Base-by-base conservation (phyloP, 1,140 invertebrate species). In the Macrobrachium nipponense region DNA sequence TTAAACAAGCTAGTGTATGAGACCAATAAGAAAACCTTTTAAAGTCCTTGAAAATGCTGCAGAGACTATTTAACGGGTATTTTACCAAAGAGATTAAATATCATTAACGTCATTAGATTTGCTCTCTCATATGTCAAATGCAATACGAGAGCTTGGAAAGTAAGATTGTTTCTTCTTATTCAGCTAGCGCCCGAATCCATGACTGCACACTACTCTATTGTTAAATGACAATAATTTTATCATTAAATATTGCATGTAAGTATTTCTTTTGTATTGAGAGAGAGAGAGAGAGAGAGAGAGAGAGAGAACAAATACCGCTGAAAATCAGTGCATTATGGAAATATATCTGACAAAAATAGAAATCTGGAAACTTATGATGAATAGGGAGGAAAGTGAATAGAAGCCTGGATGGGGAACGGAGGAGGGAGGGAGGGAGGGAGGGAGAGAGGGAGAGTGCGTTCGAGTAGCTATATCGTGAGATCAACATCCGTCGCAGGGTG, bases 371-470 rank as follows among this genome's bases (percentile, higher is more conserved):
- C 14, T 44, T 36, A 27, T 14, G 51, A 23, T 44, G 23, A 73
- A 51, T 44, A 18, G 51, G 70, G 51, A 18, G 27, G 15, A 59
- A 12, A 78, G 58, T 27, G 58, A 78, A 60, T 27, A 23, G 23
- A 60, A 51, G 58, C 18, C 20, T n/a, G 58, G 59, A 5, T 44
- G 70, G 51, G n/a, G n/a, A n/a, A n/a, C n/a, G n/a, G n/a, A n/a
- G n/a, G n/a, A n/a, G n/a, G n/a, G 70, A 72, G n/a, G 43, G 68
- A 20, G n/a, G 43, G 68, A 72, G 68, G 43, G 68, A 72, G 68
- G 51, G 70, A 73, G 70, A n/a, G 70, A 27, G 76, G 59, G 76
- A 20, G 76, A 78, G 76, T n/a, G 76, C 44, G 76, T n/a, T 43
- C 44, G 76, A 60, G 76, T 43, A 51, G 75, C 23, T 23, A 78